Evolutionary conservation across 2,113 vertebrate genomes (phyloP).

Genomic region (Lophura nycthemera): DNA sequence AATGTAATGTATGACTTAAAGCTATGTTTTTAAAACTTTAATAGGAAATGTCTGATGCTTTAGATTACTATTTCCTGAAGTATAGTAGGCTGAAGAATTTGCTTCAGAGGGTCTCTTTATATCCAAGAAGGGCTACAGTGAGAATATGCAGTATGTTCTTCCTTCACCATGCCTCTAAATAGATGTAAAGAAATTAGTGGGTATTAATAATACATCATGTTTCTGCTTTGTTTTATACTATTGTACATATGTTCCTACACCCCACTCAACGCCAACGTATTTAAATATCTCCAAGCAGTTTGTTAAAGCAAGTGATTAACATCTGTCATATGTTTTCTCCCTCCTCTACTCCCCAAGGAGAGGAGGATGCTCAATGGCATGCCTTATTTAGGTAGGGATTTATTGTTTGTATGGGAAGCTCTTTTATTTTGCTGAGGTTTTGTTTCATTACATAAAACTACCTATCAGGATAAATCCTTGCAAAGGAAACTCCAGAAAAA

Average conservation of each 20-base stretch:
- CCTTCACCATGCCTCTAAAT: constrained; percentile 35
- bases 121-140: constrained; percentile 46
- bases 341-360: constrained; percentile 28
- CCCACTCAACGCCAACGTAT: constrained; percentile 5
- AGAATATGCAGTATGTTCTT: constrained; percentile 55
- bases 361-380: constrained; percentile 42
- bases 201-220: constrained; percentile 72
- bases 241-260: constrained; percentile 69
- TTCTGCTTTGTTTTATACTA: constrained; percentile 66
- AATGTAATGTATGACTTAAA: constrained; percentile 79
- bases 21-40: constrained; percentile 82
- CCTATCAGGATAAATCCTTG: constrained; percentile 38
- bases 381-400: constrained; percentile 18
- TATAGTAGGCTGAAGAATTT: constrained; percentile 74
- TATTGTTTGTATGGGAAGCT: constrained; percentile 6
- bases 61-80: constrained; percentile 72
- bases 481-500: background rate
- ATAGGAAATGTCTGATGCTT: constrained; percentile 77
- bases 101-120: constrained; percentile 75
- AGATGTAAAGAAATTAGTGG: constrained; percentile 44
- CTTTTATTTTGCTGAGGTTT: constrained; percentile 57
- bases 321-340: constrained; percentile 56
- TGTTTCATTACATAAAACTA: constrained; percentile 18
- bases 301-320: constrained; percentile 63
- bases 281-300: constrained; percentile 66